These are phyloP conservation scores for Dicyrtoma fusca DNA, from an alignment of 2,888 invertebrate species.

Conservation along the genomic window DNA sequence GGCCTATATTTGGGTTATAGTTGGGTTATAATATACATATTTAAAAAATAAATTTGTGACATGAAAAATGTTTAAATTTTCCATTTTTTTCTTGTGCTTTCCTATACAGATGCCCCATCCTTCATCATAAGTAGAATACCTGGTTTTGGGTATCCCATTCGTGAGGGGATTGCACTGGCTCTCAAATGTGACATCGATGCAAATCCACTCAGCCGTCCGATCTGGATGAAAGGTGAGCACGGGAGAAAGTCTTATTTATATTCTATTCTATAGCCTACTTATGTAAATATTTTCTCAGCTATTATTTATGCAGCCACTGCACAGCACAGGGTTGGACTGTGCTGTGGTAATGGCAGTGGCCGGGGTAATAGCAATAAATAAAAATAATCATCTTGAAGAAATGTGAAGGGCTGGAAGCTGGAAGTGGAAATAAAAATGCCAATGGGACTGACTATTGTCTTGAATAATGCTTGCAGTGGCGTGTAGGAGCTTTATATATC, in stretches of 20 bases:
- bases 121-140: slow-evolving; percentile 90
- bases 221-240: slow-evolving; percentile 72
- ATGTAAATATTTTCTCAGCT: background rate
- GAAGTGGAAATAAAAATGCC: too few relatives aligned
- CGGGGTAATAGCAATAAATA: too few relatives aligned
- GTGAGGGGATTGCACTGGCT: slow-evolving; percentile 85
- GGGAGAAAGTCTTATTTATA: background rate
- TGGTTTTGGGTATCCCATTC: slow-evolving; percentile 86
- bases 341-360: too few relatives aligned
- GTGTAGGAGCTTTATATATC: too few relatives aligned
- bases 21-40: too few relatives aligned
- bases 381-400: too few relatives aligned
- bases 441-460: too few relatives aligned
- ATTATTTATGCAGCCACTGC: too few relatives aligned
- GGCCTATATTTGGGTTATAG: too few relatives aligned
- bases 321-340: too few relatives aligned
- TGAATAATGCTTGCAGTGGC: background rate
- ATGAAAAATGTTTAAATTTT: slow-evolving; percentile 18
- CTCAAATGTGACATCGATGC: slow-evolving; percentile 92
- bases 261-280: background rate
- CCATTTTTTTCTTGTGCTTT: slow-evolving; percentile 48
- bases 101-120: slow-evolving; percentile 80
- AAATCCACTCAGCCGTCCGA: slow-evolving; percentile 82
- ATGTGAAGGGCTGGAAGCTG: too few relatives aligned
- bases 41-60: slow-evolving; percentile 4